These are phyloP conservation scores for Oryzias javanicus DNA, from an alignment of 2,113 vertebrate species.

Conservation along the genomic window DNA sequence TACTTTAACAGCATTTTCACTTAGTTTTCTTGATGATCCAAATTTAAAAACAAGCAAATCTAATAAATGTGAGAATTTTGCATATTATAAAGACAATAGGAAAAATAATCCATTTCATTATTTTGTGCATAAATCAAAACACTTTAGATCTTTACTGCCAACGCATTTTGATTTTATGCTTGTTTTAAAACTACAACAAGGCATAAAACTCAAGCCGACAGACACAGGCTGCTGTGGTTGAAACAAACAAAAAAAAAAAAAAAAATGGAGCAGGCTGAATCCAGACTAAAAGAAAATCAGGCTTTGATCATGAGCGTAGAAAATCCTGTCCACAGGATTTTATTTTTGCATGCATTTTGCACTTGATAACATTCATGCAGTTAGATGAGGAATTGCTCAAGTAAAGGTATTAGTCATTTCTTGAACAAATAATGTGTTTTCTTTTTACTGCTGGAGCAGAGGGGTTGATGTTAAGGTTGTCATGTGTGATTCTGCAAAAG, in stretches of 20 bases:
- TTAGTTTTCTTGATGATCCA: too few species aligned
- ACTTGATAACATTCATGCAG: conserved; percentile 84
- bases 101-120: conserved; percentile 10
- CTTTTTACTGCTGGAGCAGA: conserved; percentile 49
- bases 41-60: conserved; percentile 7
- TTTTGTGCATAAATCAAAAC: conserved; percentile 38
- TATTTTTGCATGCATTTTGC: conserved; percentile 84
- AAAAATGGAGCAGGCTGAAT: conserved; percentile 75
- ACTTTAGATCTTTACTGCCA: conserved; percentile 34
- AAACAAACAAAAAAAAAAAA: conserved; percentile 81
- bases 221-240: conserved; percentile 57
- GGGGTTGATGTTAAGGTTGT: conserved; percentile 55
- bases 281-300: conserved; percentile 80
- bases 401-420: conserved; percentile 79
- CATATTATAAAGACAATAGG: conserved; percentile 14
- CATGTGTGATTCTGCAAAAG: conserved; percentile 62
- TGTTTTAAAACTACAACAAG: conserved; percentile 56
- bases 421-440: conserved; percentile 74
- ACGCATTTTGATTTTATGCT: conserved; percentile 52
- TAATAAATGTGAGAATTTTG: conserved; percentile 21
- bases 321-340: conserved; percentile 85
- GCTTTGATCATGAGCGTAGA: conserved; percentile 84
- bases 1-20: too few species aligned
- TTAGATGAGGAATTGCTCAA: conserved; percentile 82
- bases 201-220: conserved; percentile 33